Conservation (phyloP, 2,113 vertebrate genomes). For the Pituophis catenifer region DNA sequence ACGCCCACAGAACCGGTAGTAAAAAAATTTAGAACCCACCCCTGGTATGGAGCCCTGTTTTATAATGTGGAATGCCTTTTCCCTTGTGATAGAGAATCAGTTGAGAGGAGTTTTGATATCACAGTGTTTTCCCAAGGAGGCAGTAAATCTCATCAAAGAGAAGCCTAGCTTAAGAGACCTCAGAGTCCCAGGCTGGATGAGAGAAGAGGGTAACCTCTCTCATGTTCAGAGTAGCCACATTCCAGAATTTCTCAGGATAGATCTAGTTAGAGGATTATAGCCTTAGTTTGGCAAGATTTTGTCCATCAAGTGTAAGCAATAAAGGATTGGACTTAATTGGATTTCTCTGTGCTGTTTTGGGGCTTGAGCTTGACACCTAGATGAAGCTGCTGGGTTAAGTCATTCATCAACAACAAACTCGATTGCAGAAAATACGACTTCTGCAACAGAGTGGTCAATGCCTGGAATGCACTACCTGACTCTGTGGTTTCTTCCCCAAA, state of each 20-base stretch:
- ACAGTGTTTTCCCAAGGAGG: neutral
- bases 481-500: too few species aligned
- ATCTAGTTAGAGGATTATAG: neutral
- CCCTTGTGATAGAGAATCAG: neutral
- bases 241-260: neutral
- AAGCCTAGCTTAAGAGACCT: neutral
- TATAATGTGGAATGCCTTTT: neutral
- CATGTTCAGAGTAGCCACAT: neutral
- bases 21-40: too few species aligned
- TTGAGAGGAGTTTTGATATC: neutral
- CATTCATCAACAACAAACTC: neutral
- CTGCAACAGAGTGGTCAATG: too few species aligned
- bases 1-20: too few species aligned
- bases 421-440: too few species aligned
- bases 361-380: neutral
- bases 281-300: neutral
- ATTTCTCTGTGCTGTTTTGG: neutral
- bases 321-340: neutral
- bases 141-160: neutral
- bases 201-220: neutral
- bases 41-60: neutral
- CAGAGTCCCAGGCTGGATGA: neutral
- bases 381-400: neutral
- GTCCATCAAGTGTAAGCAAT: neutral
- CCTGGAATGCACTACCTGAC: too few species aligned